These are phyloP conservation scores for Diorhabda sublineata DNA, from an alignment of 1,140 invertebrate genomes.

Conservation along the genomic window DNA sequence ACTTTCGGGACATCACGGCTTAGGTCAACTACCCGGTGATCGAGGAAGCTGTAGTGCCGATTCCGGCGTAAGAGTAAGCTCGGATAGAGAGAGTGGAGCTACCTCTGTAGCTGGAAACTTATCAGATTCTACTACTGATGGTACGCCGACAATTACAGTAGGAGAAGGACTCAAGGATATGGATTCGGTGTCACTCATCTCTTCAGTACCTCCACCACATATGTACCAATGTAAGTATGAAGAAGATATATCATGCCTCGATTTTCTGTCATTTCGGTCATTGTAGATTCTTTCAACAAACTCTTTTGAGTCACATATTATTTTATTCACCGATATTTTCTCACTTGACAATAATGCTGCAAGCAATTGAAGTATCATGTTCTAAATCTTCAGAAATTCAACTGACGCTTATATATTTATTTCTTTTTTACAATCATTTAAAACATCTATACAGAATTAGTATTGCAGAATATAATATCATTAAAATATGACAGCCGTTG, in stretches of 20 bases:
- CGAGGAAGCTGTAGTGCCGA: constrained; percentile 83
- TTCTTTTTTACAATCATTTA: too few species aligned
- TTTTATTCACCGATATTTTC: too few species aligned
- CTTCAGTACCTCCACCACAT: constrained; percentile 66
- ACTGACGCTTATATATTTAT: too few species aligned
- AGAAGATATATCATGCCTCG: neutral
- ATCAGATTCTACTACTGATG: constrained; percentile 73
- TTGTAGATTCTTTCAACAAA: too few species aligned
- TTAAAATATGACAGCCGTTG: too few species aligned
- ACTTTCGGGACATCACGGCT: constrained; percentile 46
- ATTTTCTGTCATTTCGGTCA: too few species aligned
- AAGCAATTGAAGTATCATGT: too few species aligned
- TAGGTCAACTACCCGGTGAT: constrained; percentile 61
- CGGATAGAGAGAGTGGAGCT: constrained; percentile 71
- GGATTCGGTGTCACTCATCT: constrained; percentile 69
- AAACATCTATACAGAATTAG: too few species aligned
- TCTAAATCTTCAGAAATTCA: too few species aligned
- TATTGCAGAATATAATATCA: too few species aligned
- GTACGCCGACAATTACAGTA: constrained; percentile 64
- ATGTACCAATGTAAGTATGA: constrained; percentile 73
- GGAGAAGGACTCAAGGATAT: constrained; percentile 59
- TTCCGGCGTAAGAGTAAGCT: constrained; percentile 76
- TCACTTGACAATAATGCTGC: too few species aligned
- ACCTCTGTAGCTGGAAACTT: constrained; percentile 70
- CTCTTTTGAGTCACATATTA: too few species aligned